Base-by-base conservation (phyloP, 1,140 invertebrate species). In the Dolichoris vasculosae region DNA sequence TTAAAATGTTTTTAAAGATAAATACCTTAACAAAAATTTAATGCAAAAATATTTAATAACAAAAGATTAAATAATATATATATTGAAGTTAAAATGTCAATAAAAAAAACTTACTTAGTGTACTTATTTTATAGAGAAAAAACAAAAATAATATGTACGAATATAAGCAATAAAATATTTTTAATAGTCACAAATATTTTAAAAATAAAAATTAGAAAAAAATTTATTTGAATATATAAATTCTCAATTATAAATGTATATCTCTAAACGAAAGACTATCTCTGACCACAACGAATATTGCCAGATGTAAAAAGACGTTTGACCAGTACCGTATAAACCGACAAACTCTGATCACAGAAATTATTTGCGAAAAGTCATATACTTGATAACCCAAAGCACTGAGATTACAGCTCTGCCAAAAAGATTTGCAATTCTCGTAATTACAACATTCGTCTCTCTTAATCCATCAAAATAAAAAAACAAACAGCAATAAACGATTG, bases 331-430 rank as follows among this genome's bases (percentile, higher is more conserved):
- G 51, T 23, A 48, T 63, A 30, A 73, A 78, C 84, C 55, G n/a
- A 82, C 71, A 86, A 82, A 78, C 71, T 67, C n/a, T 81, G 40
- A 80, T 81, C 69, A 81, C 38, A 75, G 32, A 69, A 76, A 81
- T 6, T 85, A 55, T 81, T 85, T 82, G 17, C n/a, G 82, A 82
- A 85, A 76, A 86, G n/a, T 81, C 67, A 46, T 9, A 55, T 15
- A 23, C 26, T 51, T 82, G 84, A 86, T 86, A 86, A 86, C 84
- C 84, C 73, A 76, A 20, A 84, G 83, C 59, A 64, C 32, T 8
- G 15, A 63, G 73, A 69, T 82, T 82, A 82, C 17, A 86, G 38
- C 51, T 67, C n/a, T 78, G 23, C 67, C 71, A 76, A 85, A 81
- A 76, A 71, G 40, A 85, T 76, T 73, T 73, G 71, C 51, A 85